Conservation (phyloP, 2,888 invertebrate genomes). For the Camptogramma bilineatum region DNA sequence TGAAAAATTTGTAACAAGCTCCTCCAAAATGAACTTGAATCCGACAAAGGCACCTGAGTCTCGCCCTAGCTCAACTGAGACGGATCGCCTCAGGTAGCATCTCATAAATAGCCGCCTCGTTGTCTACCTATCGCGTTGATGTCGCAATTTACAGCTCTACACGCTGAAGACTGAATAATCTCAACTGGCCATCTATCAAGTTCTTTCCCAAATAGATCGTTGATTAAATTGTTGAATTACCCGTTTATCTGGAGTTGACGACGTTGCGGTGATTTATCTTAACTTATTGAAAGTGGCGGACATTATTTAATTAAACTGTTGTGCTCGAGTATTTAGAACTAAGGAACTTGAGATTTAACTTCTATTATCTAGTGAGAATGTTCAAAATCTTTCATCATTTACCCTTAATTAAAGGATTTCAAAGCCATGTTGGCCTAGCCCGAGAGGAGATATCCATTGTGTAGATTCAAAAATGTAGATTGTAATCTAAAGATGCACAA, state of each 20-base stretch:
- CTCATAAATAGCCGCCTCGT: constrained; percentile 68
- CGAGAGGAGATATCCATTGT: no score
- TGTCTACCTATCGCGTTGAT: constrained; percentile 70
- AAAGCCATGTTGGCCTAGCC: no score
- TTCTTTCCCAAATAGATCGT: constrained; percentile 69
- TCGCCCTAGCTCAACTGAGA: constrained; percentile 40
- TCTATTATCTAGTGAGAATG: background rate
- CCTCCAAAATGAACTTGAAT: background rate
- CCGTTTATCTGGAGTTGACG: constrained; percentile 53
- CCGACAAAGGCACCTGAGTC: constrained; percentile 14
- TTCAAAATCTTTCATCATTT: no score
- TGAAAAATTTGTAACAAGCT: background rate
- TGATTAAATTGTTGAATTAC: constrained; percentile 75
- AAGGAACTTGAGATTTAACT: background rate
- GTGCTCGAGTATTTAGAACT: constrained; percentile 12
- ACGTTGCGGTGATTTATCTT: constrained; percentile 31
- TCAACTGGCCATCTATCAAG: constrained; percentile 72
- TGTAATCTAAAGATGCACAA: no score
- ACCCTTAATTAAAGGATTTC: no score
- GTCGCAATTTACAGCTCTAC: constrained; percentile 66
- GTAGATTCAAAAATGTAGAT: no score
- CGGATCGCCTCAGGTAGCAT: constrained; percentile 50
- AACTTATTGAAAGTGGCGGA: constrained; percentile 24
- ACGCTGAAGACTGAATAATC: constrained; percentile 67
- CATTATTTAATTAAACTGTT: constrained; percentile 17